These are phyloP conservation scores for Napeogenes sylphis DNA, from an alignment of 2,888 invertebrate species.

Conservation along the genomic window DNA sequence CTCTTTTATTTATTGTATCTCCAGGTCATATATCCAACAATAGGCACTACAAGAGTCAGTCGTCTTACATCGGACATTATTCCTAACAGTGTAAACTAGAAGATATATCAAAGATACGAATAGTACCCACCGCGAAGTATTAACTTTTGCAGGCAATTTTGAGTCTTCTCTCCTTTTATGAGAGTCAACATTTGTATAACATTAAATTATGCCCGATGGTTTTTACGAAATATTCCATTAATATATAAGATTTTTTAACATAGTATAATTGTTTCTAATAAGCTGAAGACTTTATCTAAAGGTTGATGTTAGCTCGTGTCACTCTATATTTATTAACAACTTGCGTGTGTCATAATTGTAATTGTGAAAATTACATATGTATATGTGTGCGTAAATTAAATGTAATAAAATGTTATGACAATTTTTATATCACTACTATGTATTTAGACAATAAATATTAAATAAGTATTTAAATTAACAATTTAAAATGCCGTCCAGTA, in stretches of 20 bases:
- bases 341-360: slow-evolving; percentile 2
- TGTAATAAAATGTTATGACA: not conserved
- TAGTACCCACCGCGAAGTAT: slow-evolving; percentile 18
- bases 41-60: slow-evolving; percentile 22
- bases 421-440: no score
- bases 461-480: no score
- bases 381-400: not conserved
- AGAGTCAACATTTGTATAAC: not conserved
- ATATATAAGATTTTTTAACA: not conserved
- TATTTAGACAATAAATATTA: no score
- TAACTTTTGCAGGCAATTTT: slow-evolving; percentile 18
- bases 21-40: slow-evolving; percentile 32
- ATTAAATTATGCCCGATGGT: not conserved
- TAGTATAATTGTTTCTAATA: not conserved
- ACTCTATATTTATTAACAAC: not conserved
- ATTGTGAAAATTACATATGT: not conserved
- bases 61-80: slow-evolving; percentile 32
- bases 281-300: not conserved
- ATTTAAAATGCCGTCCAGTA: no score
- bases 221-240: not conserved
- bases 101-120: slow-evolving; percentile 32
- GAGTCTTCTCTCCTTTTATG: slow-evolving; percentile 7
- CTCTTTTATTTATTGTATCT: slow-evolving; percentile 25
- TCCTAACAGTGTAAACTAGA: slow-evolving; percentile 38
- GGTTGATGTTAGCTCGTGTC: not conserved